phyloP scores from a whole-genome alignment of 1,140 invertebrate genomes.

The Panagrolaimus sp. region DNA sequence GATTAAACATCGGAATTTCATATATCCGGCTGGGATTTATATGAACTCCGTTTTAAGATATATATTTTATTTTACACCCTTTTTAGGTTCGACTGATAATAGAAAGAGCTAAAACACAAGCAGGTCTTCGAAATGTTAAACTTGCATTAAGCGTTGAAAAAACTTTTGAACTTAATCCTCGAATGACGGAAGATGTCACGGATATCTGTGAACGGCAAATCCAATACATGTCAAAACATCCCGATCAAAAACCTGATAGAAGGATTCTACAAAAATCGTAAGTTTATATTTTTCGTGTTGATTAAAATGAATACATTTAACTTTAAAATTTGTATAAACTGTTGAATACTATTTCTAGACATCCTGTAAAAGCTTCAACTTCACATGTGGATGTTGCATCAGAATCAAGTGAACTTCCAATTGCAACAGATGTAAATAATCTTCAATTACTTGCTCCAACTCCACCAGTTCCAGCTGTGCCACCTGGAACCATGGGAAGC shows the following conservation, averaged over 20 bases:
- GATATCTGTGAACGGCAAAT: neutral
- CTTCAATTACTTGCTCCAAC: neutral
- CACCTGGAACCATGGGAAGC: neutral
- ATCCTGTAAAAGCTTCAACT: neutral
- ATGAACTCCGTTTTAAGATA: no score
- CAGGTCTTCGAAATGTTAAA: neutral
- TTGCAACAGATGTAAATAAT: slow-evolving; percentile 11
- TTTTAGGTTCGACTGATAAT: neutral
- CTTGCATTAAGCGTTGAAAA: neutral
- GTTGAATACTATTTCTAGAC: neutral
- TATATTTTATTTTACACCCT: no score
- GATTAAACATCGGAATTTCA: no score
- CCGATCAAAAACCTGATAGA: neutral
- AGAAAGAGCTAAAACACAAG: neutral
- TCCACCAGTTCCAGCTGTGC: neutral
- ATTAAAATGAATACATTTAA: neutral
- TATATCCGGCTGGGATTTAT: no score
- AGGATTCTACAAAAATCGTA: neutral
- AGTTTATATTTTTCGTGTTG: neutral
- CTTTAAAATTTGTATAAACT: neutral
- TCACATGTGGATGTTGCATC: no score
- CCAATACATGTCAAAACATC: neutral
- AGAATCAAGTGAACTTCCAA: neutral
- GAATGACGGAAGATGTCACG: slow-evolving; percentile 1
- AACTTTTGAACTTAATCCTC: slow-evolving; percentile 3